Evolutionary conservation across 1,140 invertebrate species (phyloP).

Genomic region (Cryptotermes secundus): DNA sequence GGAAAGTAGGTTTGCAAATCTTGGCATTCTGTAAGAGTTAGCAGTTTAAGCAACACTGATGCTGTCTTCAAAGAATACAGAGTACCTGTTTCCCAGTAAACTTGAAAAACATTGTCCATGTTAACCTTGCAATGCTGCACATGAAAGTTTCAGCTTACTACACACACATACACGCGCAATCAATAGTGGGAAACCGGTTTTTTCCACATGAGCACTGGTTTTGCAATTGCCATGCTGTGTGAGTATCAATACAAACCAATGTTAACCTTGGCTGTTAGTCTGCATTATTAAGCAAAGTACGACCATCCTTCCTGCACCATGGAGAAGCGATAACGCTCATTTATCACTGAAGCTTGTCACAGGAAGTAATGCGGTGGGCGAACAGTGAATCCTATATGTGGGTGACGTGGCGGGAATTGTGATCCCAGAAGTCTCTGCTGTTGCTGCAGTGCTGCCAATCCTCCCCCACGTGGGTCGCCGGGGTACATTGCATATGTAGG

Average conservation of each 20-base stretch:
- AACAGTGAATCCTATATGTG: not conserved
- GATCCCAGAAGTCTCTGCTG: not conserved
- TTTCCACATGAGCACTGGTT: not conserved
- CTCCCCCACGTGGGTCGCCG: not conserved
- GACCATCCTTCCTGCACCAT: not conserved
- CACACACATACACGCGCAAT: too few relatives aligned
- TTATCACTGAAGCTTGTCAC: not conserved
- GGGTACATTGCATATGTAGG: conserved; percentile 18
- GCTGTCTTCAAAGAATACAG: not conserved
- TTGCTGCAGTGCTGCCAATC: conserved; percentile 17
- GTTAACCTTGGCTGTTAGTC: not conserved
- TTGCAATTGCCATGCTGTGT: not conserved
- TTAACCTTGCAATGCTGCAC: not conserved
- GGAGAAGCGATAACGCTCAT: not conserved
- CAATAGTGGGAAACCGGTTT: not conserved
- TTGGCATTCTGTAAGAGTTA: not conserved
- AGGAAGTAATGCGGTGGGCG: conserved; percentile 13
- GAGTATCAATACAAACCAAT: too few relatives aligned
- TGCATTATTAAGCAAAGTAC: not conserved
- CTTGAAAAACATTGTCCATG: not conserved
- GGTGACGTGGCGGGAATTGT: not conserved
- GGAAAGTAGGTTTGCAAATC: not conserved
- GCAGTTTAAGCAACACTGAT: not conserved
- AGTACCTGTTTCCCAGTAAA: not conserved
- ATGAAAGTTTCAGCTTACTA: not conserved